Evolutionary conservation across 1,140 invertebrate species (phyloP), one percentile per base, ranked within the genome.

Genomic region (Rhopalosiphum padi): DNA sequence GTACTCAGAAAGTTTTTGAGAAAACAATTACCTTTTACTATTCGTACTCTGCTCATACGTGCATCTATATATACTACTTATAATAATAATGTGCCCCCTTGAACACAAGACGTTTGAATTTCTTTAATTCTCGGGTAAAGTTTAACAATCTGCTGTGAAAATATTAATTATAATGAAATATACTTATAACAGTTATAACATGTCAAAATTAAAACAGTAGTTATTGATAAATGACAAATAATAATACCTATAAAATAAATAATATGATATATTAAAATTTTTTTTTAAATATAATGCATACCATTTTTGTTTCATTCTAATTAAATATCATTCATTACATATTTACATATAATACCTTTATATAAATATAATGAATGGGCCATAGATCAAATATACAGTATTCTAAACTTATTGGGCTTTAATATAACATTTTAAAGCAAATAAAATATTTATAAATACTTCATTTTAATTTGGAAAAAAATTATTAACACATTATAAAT

Each of bases 21-120:
- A 87, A 87, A 87, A 87, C 85, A n/a, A 48, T 88, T n/a, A n/a
- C 46, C 83, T 43, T 88, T 48, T 30, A 21, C 85, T 48, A 21
- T 48, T 21, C 21, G 21, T 68, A 35, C 60, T 77, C 30, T 77
- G 21, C 30, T 77, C 9, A 23, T 82, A 82, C 21, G 35, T 82
- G 0, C n/a, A 37, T 83, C 21, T 37, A 23, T 83, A 83, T 83
- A 37, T 22, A 83, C 7, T 37, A 37, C 77, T 83, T 35, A 15
- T 77, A n/a, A 77, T n/a, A 77, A 77, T n/a, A 15, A 77, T n/a
- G 15, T 77, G 60, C 15, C 15, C 15, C 30, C n/a, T 77, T 68
- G 30, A 68, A 68, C 15, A 30, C 60, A 30, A n/a, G 30, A 68
- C 3, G 7, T 68, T 77, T n/a, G 11, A 6, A 77, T n/a, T 77